phyloP scores from a whole-genome alignment of 2,113 vertebrate species.

The Notarius lentiginosus region DNA sequence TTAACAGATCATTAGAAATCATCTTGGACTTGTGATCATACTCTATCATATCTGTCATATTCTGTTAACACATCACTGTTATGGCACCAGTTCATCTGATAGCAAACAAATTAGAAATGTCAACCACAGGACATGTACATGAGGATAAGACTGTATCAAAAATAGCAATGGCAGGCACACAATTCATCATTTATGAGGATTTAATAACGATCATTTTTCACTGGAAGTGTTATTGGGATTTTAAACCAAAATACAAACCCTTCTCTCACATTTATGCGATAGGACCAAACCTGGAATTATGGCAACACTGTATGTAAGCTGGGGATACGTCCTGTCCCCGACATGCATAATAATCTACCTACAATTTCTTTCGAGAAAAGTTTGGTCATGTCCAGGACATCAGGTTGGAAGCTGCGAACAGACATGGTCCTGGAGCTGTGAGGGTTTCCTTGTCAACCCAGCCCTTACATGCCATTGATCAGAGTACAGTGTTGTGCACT shows the following conservation, averaged over 20 bases:
- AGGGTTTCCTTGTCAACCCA: neutral
- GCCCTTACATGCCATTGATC: slow-evolving; percentile 5
- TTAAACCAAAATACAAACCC: neutral
- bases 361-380: neutral
- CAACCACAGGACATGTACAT: neutral
- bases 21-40: neutral
- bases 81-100: neutral
- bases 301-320: neutral
- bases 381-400: neutral
- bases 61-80: neutral
- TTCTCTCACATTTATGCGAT: neutral
- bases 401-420: neutral
- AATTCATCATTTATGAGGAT: neutral
- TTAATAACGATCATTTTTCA: neutral
- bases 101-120: neutral
- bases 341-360: neutral
- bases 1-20: neutral
- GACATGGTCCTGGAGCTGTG: neutral
- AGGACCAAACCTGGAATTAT: neutral
- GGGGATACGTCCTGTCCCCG: neutral
- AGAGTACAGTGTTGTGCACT: neutral
- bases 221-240: neutral
- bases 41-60: neutral
- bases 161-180: neutral
- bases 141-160: neutral